These are phyloP conservation scores for Coronaproctus castanopsis DNA, from an alignment of 2,888 invertebrate species.

Conservation along the genomic window DNA sequence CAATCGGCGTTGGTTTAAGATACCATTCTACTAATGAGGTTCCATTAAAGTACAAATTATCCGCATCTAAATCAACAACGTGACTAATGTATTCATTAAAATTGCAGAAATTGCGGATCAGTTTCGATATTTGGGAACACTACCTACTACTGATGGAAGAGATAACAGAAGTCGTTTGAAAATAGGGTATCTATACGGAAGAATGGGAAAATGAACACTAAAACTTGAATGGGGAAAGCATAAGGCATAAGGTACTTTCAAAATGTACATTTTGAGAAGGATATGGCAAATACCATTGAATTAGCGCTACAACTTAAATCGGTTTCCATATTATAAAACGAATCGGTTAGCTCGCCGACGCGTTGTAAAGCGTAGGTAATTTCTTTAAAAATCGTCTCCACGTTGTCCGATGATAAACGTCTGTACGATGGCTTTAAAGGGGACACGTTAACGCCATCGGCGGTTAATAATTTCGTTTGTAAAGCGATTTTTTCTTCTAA, in stretches of 20 bases:
- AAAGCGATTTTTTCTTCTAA: slow-evolving; percentile 76
- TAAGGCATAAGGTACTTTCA: too few relatives aligned
- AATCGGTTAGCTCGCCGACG: slow-evolving; percentile 51
- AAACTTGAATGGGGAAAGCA: too few relatives aligned
- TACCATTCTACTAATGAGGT: slow-evolving; percentile 57
- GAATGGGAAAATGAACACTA: too few relatives aligned
- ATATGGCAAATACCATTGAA: too few relatives aligned
- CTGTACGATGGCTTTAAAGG: slow-evolving; percentile 47
- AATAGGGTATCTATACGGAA: too few relatives aligned
- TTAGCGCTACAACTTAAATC: slow-evolving; percentile 70
- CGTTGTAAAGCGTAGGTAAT: slow-evolving; percentile 52
- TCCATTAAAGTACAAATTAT: slow-evolving; percentile 70
- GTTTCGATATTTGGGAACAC: too few relatives aligned
- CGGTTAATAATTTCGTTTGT: slow-evolving; percentile 52
- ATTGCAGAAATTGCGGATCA: too few relatives aligned
- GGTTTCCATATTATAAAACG: slow-evolving; percentile 49
- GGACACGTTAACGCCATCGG: slow-evolving; percentile 36
- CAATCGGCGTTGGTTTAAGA: slow-evolving; percentile 56
- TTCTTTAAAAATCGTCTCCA: slow-evolving; percentile 61
- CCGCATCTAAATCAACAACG: too few relatives aligned
- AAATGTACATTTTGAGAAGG: too few relatives aligned
- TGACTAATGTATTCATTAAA: too few relatives aligned
- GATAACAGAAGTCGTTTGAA: too few relatives aligned
- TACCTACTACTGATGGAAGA: too few relatives aligned
- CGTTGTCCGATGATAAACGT: slow-evolving; percentile 52